Conservation (phyloP, 2,888 invertebrate genomes). For the Oscheius sp. region DNA sequence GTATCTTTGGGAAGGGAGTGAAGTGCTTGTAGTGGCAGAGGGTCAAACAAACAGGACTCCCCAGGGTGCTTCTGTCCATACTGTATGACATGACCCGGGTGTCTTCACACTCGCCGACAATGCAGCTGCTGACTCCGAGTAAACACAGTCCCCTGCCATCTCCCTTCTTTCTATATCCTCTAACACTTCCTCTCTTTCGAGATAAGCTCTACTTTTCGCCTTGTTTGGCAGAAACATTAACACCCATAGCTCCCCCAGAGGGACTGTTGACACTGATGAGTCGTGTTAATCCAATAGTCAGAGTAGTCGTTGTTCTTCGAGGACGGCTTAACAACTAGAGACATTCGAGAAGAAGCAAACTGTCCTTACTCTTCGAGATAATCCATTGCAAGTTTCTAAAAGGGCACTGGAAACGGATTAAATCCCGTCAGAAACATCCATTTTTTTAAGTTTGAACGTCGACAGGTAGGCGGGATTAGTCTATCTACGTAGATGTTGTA, state of each 20-base stretch:
- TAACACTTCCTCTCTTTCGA: neutral
- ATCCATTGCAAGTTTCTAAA: no score
- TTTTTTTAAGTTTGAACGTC: no score
- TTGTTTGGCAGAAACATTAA: neutral
- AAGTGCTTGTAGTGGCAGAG: slow-evolving; percentile 19
- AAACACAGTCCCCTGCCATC: slow-evolving; percentile 8
- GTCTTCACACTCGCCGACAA: slow-evolving; percentile 26
- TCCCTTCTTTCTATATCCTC: neutral
- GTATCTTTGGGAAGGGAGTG: slow-evolving; percentile 11
- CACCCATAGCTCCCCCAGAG: neutral
- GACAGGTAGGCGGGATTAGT: no score
- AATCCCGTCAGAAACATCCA: no score
- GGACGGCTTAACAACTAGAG: neutral
- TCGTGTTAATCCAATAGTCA: slow-evolving; percentile 19
- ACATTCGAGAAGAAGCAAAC: neutral
- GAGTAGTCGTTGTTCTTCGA: slow-evolving; percentile 13
- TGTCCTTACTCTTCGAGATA: no score
- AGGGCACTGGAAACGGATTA: no score
- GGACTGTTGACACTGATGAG: neutral
- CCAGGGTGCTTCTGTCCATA: slow-evolving; percentile 3
- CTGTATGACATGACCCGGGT: slow-evolving; percentile 24
- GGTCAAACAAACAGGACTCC: slow-evolving; percentile 24
- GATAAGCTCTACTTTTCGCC: neutral
- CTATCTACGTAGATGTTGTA: no score
- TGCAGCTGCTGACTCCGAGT: neutral